A percentile compares a stretch with the other conserved stretches of the same genome.
Conservation (phyloP, 2,797 vertebrate species). For the Enteromius argenteus region DNA sequence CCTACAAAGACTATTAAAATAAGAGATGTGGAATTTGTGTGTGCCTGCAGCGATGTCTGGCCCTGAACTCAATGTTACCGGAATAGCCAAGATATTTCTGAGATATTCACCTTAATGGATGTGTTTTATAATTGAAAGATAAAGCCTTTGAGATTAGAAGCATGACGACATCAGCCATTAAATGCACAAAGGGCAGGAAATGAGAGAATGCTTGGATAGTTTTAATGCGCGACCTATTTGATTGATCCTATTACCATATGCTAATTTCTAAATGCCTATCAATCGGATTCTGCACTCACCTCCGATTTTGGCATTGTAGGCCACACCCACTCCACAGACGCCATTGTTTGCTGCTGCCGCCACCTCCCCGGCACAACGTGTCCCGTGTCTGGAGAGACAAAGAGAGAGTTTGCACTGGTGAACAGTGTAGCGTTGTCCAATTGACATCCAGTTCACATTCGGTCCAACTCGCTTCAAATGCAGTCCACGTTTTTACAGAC, state of each 20-base stretch:
- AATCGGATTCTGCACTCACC: conserved; percentile 72
- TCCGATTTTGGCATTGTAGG: conserved; percentile 90
- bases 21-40: conserved; percentile 39
- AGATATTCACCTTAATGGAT: conserved; percentile 35
- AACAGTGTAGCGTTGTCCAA: not conserved
- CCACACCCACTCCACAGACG: conserved; percentile 93
- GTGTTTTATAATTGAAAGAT: conserved; percentile 36
- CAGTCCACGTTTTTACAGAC: conserved; percentile 33
- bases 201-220: not conserved
- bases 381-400: conserved; percentile 86
- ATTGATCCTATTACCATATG: conserved; percentile 27
- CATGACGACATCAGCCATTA: conserved; percentile 13
- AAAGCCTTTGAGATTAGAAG: conserved; percentile 23
- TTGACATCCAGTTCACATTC: conserved; percentile 40
- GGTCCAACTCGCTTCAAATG: conserved; percentile 33
- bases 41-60: conserved; percentile 5
- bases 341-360: conserved; percentile 93
- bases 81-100: conserved; percentile 38
- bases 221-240: not conserved
- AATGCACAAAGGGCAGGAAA: conserved; percentile 30
- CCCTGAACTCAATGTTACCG: conserved; percentile 9
- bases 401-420: not conserved
- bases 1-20: conserved; percentile 41
- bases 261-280: not conserved
- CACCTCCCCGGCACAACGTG: conserved; percentile 95